Percentiles rank a stretch among this genome's conserved stretches.
Conservation (phyloP, 2,113 vertebrate species). For the Prinia subflava region DNA sequence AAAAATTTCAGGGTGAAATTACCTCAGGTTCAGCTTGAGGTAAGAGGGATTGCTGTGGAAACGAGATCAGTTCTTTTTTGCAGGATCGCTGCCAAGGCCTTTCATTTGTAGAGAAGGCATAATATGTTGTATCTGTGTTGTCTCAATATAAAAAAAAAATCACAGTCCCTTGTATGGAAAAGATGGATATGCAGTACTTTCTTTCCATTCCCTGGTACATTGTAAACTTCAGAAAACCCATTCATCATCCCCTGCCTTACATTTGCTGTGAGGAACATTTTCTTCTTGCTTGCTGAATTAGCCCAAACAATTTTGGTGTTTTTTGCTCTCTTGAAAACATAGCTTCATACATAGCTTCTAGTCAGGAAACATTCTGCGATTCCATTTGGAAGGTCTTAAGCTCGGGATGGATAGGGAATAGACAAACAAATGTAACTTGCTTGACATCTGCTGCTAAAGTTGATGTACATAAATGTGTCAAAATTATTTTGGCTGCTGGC, state of each 20-base stretch:
- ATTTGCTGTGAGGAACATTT: neutral
- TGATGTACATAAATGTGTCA: neutral
- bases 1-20: neutral
- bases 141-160: neutral
- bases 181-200: neutral
- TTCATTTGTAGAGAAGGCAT: neutral
- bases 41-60: neutral
- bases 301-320: neutral
- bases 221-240: neutral
- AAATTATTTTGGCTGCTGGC: constrained; percentile 17
- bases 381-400: constrained; percentile 20
- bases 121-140: neutral
- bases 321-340: neutral
- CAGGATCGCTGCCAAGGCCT: neutral
- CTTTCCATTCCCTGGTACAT: neutral
- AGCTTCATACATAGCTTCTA: neutral
- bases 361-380: neutral
- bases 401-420: neutral
- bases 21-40: neutral
- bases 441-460: constrained; percentile 24
- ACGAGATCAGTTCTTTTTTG: neutral
- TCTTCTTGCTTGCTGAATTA: neutral
- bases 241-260: neutral
- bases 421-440: neutral
- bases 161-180: neutral